Evolutionary conservation across 2,888 invertebrate species (phyloP).

Genomic region (Rhorus exstirpatorius): DNA sequence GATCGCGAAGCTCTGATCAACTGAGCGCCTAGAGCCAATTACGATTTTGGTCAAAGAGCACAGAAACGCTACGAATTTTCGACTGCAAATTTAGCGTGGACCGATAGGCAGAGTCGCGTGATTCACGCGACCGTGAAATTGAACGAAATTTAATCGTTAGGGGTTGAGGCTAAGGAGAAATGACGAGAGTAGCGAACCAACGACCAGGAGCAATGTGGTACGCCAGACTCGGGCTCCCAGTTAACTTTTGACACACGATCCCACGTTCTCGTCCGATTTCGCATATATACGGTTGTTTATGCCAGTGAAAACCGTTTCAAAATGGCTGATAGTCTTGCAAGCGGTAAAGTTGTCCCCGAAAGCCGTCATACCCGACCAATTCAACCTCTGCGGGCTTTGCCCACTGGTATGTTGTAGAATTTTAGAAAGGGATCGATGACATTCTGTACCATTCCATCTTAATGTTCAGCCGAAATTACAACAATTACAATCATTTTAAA

Average conservation of each 20-base stretch:
- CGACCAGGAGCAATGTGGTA: slow-evolving; percentile 5
- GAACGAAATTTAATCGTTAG: slow-evolving; percentile 52
- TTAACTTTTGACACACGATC: slow-evolving; percentile 3
- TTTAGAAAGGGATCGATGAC: background rate
- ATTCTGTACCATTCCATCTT: background rate
- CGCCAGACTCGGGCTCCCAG: slow-evolving; percentile 58
- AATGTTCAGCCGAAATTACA: background rate
- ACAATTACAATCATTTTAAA: background rate
- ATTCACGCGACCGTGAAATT: slow-evolving; percentile 64
- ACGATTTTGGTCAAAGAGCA: slow-evolving; percentile 27
- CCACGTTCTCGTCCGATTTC: background rate
- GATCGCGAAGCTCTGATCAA: background rate
- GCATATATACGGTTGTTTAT: background rate
- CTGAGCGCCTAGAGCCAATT: slow-evolving; percentile 39
- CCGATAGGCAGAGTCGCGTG: slow-evolving; percentile 41
- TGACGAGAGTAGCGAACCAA: slow-evolving; percentile 15
- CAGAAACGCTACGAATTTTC: slow-evolving; percentile 12
- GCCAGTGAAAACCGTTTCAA: background rate
- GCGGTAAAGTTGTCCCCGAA: background rate
- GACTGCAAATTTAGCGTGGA: slow-evolving; percentile 34
- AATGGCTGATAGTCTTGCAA: background rate
- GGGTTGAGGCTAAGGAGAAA: slow-evolving; percentile 29
- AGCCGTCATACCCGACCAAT: background rate
- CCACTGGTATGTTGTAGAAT: background rate
- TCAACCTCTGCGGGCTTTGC: background rate